Percentiles rank a stretch among this genome's conserved stretches.
phyloP scores from a whole-genome alignment of 2,113 vertebrate species.

The Colistium nudipinnis region DNA sequence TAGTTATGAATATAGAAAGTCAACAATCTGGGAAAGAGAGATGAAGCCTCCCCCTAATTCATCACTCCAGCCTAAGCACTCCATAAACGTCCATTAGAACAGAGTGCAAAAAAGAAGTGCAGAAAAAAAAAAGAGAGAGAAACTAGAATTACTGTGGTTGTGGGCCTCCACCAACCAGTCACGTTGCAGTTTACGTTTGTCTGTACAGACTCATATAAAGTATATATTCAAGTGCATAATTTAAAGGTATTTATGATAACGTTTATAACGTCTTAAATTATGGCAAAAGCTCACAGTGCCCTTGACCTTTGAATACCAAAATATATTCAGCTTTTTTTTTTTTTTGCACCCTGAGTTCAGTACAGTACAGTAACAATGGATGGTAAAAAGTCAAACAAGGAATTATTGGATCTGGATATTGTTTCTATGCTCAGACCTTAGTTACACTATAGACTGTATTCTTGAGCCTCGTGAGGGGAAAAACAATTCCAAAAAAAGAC shows the following conservation, averaged over 20 bases:
- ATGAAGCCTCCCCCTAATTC: constrained; percentile 42
- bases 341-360: too few species aligned
- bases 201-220: background rate
- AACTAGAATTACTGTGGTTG: background rate
- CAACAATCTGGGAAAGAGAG: constrained; percentile 65
- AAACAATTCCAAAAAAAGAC: background rate
- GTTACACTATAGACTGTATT: background rate
- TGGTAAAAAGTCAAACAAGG: too few species aligned
- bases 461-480: background rate
- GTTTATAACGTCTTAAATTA: too few species aligned
- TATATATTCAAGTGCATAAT: too few species aligned
- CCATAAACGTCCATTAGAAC: constrained; percentile 31
- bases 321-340: too few species aligned
- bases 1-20: constrained; percentile 38
- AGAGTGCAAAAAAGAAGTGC: background rate
- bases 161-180: too few species aligned
- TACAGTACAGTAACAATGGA: background rate
- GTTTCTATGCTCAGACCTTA: background rate
- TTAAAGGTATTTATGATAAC: too few species aligned
- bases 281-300: too few species aligned
- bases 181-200: background rate
- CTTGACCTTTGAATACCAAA: too few species aligned
- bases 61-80: constrained; percentile 29
- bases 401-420: too few species aligned
- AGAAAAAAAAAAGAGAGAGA: background rate